Percentiles rank a stretch among this genome's conserved stretches.
These are phyloP conservation scores for Chaenocephalus aceratus DNA, from an alignment of 2,113 vertebrate species.

Conservation along the genomic window DNA sequence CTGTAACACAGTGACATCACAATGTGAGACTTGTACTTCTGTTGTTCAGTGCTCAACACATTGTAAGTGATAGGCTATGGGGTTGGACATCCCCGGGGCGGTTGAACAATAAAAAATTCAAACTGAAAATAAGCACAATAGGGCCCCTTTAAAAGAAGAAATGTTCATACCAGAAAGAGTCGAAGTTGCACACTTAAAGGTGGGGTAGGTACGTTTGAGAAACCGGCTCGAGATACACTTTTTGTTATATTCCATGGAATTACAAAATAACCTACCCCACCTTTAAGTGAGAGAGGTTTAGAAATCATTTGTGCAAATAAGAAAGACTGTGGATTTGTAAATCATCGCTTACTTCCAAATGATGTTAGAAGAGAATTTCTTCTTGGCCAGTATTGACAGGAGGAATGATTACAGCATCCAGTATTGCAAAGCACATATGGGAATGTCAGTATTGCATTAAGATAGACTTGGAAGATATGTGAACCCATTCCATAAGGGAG, in stretches of 20 bases:
- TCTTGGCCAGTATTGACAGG: not conserved
- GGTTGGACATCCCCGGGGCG: too few species aligned
- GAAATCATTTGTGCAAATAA: not conserved
- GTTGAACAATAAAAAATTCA: too few species aligned
- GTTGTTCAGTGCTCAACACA: too few species aligned
- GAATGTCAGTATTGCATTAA: constrained; percentile 2
- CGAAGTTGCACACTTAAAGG: not conserved
- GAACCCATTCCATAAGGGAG: constrained; percentile 17
- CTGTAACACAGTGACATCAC: too few species aligned
- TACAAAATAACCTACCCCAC: too few species aligned
- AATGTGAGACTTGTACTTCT: too few species aligned
- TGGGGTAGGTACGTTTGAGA: too few species aligned
- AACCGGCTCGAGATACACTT: too few species aligned
- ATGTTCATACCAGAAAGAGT: constrained; percentile 1
- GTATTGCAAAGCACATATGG: constrained; percentile 6
- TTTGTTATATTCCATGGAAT: too few species aligned
- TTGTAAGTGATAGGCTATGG: too few species aligned
- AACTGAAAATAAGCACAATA: too few species aligned
- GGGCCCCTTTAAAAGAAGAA: not conserved
- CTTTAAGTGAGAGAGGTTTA: not conserved
- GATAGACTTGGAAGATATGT: not conserved
- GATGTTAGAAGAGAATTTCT: not conserved
- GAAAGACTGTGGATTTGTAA: constrained; percentile 4
- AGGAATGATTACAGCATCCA: constrained; percentile 3
- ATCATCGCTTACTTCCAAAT: constrained; percentile 13